Percentiles rank a stretch among this genome's conserved stretches.
These are phyloP conservation scores for Cottus gobio DNA, from an alignment of 2,113 vertebrate genomes.

Conservation along the genomic window DNA sequence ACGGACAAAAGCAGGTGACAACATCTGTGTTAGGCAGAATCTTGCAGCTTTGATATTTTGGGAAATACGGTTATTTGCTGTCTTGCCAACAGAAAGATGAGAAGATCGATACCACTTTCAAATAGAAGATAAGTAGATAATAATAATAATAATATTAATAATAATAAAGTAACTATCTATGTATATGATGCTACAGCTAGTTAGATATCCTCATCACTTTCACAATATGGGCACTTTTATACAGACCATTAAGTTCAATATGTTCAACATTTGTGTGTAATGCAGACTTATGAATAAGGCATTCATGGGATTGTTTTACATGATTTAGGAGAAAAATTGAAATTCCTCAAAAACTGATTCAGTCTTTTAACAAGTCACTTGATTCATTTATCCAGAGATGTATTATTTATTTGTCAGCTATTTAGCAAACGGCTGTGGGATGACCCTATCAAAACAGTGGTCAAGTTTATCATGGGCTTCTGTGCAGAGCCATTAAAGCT, in stretches of 20 bases:
- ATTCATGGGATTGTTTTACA: slow-evolving; percentile 19
- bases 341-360: background rate
- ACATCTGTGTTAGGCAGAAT: background rate
- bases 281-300: background rate
- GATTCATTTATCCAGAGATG: slow-evolving; percentile 16
- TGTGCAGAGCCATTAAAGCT: slow-evolving; percentile 28
- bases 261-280: background rate
- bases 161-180: no score
- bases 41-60: background rate
- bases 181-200: background rate
- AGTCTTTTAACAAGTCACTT: slow-evolving; percentile 18
- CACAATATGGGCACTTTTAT: background rate
- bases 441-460: slow-evolving; percentile 48
- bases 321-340: background rate
- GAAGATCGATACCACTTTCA: background rate
- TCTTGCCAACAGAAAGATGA: background rate
- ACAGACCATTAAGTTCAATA: slow-evolving; percentile 6
- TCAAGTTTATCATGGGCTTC: slow-evolving; percentile 49
- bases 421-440: slow-evolving; percentile 19
- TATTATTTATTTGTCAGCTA: slow-evolving; percentile 26
- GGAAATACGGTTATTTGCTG: background rate
- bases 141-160: no score
- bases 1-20: no score
- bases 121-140: background rate
- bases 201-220: background rate